These are phyloP conservation scores for Serilophus lunatus DNA, from an alignment of 2,113 vertebrate species.

Conservation along the genomic window DNA sequence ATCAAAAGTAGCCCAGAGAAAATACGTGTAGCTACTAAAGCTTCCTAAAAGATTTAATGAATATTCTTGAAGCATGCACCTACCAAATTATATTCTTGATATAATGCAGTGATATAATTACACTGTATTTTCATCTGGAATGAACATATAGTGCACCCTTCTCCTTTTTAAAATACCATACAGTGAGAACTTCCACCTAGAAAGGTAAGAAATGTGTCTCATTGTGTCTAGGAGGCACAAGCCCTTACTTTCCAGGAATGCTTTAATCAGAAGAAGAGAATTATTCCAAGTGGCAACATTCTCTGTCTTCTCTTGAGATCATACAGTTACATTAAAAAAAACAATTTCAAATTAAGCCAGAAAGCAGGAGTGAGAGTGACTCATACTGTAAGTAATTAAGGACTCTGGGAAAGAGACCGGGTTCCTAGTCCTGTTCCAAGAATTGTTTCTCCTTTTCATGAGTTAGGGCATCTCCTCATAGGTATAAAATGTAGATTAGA, in stretches of 20 bases:
- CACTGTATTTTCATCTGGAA: background rate
- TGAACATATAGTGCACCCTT: background rate
- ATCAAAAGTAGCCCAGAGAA: background rate
- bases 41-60: background rate
- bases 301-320: background rate
- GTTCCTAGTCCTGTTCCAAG: background rate
- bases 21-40: background rate
- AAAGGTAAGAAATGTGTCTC: background rate
- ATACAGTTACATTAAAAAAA: background rate
- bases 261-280: background rate
- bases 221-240: background rate
- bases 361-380: slow-evolving; percentile 1
- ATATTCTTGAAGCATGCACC: background rate
- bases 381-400: slow-evolving; percentile 6
- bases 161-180: background rate
- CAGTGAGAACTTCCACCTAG: background rate
- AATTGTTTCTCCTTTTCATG: slow-evolving; percentile 20
- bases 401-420: background rate
- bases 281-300: slow-evolving; percentile 4
- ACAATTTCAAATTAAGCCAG: background rate
- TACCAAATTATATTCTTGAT: background rate
- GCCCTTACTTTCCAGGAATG: slow-evolving; percentile 28
- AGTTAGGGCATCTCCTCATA: slow-evolving; percentile 18
- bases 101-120: background rate
- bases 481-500: slow-evolving; percentile 27